Evolutionary conservation across 2,888 invertebrate species (phyloP), one percentile per base, ranked within the genome.

Genomic region (Limnephilus marmoratus): DNA sequence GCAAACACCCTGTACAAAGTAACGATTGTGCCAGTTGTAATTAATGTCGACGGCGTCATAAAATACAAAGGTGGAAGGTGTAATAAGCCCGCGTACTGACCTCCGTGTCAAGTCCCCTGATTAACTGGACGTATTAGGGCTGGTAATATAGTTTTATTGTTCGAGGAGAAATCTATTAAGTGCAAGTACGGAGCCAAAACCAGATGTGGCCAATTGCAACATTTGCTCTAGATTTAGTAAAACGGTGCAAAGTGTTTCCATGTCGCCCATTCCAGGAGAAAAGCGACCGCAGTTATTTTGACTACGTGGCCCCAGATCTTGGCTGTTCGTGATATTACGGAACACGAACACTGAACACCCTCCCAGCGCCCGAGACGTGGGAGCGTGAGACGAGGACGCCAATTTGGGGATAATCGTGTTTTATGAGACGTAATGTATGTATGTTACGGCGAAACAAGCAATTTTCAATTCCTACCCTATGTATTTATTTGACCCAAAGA

Each of bases 331-430:
- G 31, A 7, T 83, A 13, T 18, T 18, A 37, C 24, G 83, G 34
- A 83, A 83, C 34, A 83, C 83, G 83, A 37, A 83, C 34, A 83
- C 45, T 45, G 49, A 49, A 49, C 49, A 13, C 13, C 49, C 37
- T 34, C 83, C 31, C 18, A 31, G 53, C 41, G 29, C 45, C 45
- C 81, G 34, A 34, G 80, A 87, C 31, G 80, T 53, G 24, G 81
- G 24, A 68, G 81, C 89, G 45, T n/a, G 49, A 37, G 91, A 41
- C 83, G 24, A 89, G 91, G 83, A 91, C 68, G 83, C 91, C 89
- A 90, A 89, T 91, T 91, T 91, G 82, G 89, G 91, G 87, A 88
- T 90, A 91, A 91, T 91, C 91, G 89, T 91, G 85, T 89, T 91
- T 91, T 90, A 91, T 90, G 91, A 91, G 91, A 91, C 89, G 83